Percentiles rank a stretch among this genome's conserved stretches.
Evolutionary conservation across 2,797 vertebrate species (phyloP).

Genomic region (Orientallactaga sibirica): DNA sequence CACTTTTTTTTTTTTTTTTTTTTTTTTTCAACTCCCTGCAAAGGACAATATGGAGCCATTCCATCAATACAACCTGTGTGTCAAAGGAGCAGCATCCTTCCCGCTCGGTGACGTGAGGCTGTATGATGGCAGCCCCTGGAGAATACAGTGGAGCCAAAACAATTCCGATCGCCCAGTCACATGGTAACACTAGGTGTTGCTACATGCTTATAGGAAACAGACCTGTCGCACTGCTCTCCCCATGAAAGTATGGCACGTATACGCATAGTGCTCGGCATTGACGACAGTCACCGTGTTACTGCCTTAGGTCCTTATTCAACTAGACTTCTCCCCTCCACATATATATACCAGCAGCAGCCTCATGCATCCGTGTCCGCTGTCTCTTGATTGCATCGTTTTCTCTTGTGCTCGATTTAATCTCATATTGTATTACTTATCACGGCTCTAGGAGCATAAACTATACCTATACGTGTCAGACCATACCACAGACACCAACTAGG

Average conservation of each 20-base stretch:
- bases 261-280: background rate
- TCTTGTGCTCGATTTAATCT: background rate
- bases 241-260: background rate
- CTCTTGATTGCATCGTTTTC: background rate
- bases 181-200: too few species aligned
- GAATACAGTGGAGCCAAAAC: background rate
- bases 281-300: background rate
- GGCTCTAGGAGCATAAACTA: background rate
- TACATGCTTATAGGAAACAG: background rate
- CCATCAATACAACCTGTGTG: background rate
- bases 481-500: background rate
- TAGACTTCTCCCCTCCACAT: background rate
- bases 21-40: background rate
- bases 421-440: background rate
- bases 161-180: background rate
- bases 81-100: background rate
- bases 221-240: too few species aligned
- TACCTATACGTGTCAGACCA: background rate
- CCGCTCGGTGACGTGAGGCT: background rate
- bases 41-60: slow-evolving; percentile 49
- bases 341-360: background rate
- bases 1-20: background rate
- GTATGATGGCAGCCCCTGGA: too few species aligned
- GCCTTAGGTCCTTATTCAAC: background rate
- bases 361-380: fast-evolving